These are phyloP conservation scores for Dasypolia templi DNA, from an alignment of 2,888 invertebrate species.

Conservation along the genomic window DNA sequence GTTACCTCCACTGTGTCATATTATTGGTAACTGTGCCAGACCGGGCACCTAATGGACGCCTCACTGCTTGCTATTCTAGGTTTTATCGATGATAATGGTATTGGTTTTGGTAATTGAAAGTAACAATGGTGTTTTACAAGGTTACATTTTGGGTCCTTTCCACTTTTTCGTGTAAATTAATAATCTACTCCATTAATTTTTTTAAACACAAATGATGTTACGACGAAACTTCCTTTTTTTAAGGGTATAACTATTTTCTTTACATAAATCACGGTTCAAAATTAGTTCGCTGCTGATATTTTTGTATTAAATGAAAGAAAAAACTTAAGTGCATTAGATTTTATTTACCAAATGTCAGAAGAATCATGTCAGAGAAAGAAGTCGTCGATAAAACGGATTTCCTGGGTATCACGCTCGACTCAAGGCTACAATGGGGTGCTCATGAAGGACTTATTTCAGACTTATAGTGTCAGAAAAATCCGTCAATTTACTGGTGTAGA, in stretches of 20 bases:
- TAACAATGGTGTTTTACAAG: background rate
- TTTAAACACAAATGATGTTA: background rate
- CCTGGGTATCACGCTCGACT: too few species aligned
- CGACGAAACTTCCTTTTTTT: background rate
- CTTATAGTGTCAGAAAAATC: too few species aligned
- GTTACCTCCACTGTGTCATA: conserved; percentile 29
- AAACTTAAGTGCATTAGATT: background rate
- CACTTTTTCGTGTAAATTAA: background rate
- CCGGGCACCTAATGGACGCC: conserved; percentile 11
- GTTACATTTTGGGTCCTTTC: background rate
- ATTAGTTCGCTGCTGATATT: background rate
- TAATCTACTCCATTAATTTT: background rate
- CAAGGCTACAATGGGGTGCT: too few species aligned
- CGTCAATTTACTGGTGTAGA: too few species aligned
- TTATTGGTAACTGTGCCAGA: background rate
- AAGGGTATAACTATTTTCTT: too few species aligned
- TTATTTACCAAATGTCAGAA: too few species aligned
- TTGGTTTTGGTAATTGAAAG: background rate
- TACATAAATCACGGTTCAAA: background rate
- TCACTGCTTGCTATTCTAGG: conserved; percentile 1
- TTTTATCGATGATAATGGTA: background rate
- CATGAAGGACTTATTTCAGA: too few species aligned
- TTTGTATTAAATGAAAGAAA: background rate
- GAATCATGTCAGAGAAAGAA: too few species aligned
- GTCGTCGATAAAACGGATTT: too few species aligned